Evolutionary conservation across 2,888 invertebrate genomes (phyloP), one percentile per base, ranked within the genome.

Genomic region (Hedychridium roseum): DNA sequence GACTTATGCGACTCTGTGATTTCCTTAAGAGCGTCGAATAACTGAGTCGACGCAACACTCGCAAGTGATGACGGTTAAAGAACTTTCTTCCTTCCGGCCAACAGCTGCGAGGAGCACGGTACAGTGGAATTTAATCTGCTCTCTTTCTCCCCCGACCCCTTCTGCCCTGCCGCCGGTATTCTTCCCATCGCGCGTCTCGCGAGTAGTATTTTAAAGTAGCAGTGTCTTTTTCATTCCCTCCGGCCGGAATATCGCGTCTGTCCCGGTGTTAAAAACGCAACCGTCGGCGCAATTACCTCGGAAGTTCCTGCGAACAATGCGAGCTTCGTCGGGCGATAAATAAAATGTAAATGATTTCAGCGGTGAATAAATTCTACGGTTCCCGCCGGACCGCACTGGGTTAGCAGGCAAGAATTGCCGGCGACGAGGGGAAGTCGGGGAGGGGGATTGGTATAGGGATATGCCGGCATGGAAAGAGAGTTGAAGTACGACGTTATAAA

Each of bases 401-500:
- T n/a, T n/a, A 47, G 44, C 26, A 28, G 35, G 35, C 28, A 28
- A 26, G 17, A 27, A 41, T 53, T 53, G 57, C 43, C 31, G 47
- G 50, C 38, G 45, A 49, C 50, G 50, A 50, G 45, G 46, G 39
- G 23, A 44, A 55, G 52, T 39, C 37, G 50, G 34, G 32, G 23
- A 39, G 23, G 45, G 38, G 42, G 43, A 48, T 40, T 38, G 46
- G 17, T 16, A 23, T 23, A 5, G 23, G 41, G 52, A 40, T 46
- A 46, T 54, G 47, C 40, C 60, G 56, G 43, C 54, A 58, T 59
- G 55, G 61, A 65, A 63, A 61, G 61, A 52, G 59, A 57, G 60
- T 57, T 54, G 55, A 62, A 64, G 62, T 66, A 64, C 58, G 61
- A 65, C 55, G 66, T 71, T 70, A 70, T 71, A 69, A 70, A 73